Percentiles rank a stretch among this genome's conserved stretches.
Conservation (phyloP, 1,140 invertebrate species). For the Whitmania pigra region DNA sequence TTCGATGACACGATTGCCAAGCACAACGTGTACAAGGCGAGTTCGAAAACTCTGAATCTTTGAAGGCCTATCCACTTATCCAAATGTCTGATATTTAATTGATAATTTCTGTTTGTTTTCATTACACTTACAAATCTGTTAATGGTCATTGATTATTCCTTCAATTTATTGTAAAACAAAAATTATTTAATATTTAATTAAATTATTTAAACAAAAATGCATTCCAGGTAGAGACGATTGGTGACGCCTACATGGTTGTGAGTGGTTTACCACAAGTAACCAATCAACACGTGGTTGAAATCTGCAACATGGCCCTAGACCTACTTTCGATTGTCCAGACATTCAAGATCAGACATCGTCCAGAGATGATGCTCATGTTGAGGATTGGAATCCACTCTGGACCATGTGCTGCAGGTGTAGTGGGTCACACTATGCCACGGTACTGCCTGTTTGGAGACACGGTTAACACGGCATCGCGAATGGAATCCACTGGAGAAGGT, state of each 20-base stretch:
- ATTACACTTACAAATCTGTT: no score
- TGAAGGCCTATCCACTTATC: no score
- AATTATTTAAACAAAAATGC: no score
- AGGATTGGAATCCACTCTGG: constrained; percentile 59
- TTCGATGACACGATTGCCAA: constrained; percentile 92
- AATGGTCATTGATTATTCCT: no score
- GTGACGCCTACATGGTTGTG: constrained; percentile 84
- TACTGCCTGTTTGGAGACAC: constrained; percentile 66
- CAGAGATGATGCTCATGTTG: constrained; percentile 16
- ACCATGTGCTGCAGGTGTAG: constrained; percentile 29
- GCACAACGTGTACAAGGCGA: constrained; percentile 93
- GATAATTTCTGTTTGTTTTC: no score
- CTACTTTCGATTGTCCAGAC: constrained; percentile 54
- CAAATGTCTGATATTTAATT: no score
- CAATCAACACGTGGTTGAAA: constrained; percentile 62
- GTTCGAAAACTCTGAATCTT: no score
- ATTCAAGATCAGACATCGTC: constrained; percentile 23
- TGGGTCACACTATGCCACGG: constrained; percentile 47
- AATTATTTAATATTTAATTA: no score
- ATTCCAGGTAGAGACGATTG: constrained; percentile 62
- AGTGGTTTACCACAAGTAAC: constrained; percentile 69
- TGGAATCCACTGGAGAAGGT: constrained; percentile 53
- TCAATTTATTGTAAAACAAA: no score
- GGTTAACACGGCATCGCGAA: constrained; percentile 52
- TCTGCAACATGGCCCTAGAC: constrained; percentile 80